Percentiles rank a stretch among this genome's conserved stretches.
Conservation (phyloP, 1,140 invertebrate genomes). For the Drosophila truncata region DNA sequence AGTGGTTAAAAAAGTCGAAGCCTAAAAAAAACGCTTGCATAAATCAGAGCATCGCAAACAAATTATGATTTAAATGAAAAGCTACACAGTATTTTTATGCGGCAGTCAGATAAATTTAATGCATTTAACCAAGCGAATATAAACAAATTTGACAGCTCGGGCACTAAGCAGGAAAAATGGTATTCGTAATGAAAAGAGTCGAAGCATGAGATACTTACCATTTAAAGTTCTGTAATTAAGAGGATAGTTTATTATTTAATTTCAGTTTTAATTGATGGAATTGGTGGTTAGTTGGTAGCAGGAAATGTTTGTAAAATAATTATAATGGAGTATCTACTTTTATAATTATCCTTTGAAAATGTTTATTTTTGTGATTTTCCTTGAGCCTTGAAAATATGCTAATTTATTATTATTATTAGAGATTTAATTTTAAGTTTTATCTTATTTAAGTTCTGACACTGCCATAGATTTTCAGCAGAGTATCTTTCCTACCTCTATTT, state of each 20-base stretch:
- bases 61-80: slow-evolving; percentile 61
- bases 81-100: slow-evolving; percentile 17
- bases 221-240: neutral
- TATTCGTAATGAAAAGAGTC: neutral
- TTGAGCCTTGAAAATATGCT: too few species aligned
- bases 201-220: slow-evolving; percentile 1
- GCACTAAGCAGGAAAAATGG: slow-evolving; percentile 2
- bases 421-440: neutral
- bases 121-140: slow-evolving; percentile 20
- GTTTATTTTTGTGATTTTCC: neutral
- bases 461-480: neutral
- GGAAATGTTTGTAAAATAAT: neutral
- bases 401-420: too few species aligned
- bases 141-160: slow-evolving; percentile 38
- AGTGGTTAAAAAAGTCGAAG: slow-evolving; percentile 30
- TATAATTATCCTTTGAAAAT: neutral
- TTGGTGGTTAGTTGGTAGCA: neutral
- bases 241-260: neutral
- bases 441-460: neutral
- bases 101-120: slow-evolving; percentile 32
- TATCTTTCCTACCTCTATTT: neutral
- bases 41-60: slow-evolving; percentile 48
- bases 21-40: slow-evolving; percentile 36
- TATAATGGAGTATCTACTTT: too few species aligned
- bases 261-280: neutral